phyloP scores from a whole-genome alignment of 2,888 invertebrate species.

The Coleophora deauratella region DNA sequence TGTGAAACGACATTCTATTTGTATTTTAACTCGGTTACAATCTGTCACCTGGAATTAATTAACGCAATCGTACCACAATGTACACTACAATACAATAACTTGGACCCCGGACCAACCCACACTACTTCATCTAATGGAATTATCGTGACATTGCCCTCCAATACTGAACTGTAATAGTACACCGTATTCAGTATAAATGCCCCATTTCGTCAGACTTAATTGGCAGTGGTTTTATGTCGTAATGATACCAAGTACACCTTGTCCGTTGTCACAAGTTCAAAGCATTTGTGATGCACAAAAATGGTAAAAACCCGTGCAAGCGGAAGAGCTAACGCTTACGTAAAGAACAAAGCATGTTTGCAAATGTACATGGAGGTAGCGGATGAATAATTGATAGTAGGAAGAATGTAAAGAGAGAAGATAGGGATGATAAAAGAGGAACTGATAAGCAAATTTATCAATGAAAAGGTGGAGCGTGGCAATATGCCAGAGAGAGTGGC shows the following conservation, averaged over 20 bases:
- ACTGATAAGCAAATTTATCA: constrained; percentile 5
- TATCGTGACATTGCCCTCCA: constrained; percentile 36
- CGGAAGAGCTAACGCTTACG: neutral
- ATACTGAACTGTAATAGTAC: constrained; percentile 31
- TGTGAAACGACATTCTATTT: no score
- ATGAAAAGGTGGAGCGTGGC: constrained; percentile 6
- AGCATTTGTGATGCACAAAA: constrained; percentile 26
- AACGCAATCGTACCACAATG: no score
- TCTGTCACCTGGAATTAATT: no score
- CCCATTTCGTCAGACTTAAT: constrained; percentile 40
- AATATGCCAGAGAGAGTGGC: constrained; percentile 4
- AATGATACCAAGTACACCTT: constrained; percentile 38
- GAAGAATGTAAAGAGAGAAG: neutral
- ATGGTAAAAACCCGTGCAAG: constrained; percentile 14
- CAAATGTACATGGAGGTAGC: no score
- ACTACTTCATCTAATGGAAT: constrained; percentile 16
- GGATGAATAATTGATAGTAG: no score
- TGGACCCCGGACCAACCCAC: no score
- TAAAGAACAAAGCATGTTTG: no score
- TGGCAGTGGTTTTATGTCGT: constrained; percentile 36
- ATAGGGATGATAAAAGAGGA: neutral
- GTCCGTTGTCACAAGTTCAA: constrained; percentile 26
- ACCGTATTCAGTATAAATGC: constrained; percentile 32
- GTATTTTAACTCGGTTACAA: no score
- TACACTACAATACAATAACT: no score